Evolutionary conservation across 1,140 invertebrate genomes (phyloP), one percentile per base, ranked within the genome.

Genomic region (Periplaneta americana): DNA sequence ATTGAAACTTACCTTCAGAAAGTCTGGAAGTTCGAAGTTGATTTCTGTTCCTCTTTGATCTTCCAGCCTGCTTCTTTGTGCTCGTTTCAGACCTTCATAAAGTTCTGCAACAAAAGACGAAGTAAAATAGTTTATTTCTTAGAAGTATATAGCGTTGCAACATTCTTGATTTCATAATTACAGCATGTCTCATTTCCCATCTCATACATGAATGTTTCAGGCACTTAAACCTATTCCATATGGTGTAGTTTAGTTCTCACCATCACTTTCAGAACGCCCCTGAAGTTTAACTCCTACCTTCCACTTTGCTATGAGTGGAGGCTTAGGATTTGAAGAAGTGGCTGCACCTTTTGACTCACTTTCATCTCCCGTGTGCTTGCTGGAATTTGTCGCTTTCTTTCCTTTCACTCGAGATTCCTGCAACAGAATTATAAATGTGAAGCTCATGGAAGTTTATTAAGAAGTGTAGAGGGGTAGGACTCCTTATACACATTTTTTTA

Each of bases 21-120:
- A 95, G 84, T 96, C 95, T 4, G 95, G 94, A 76, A 95, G 87
- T 88, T 95, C 94, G 84, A 94, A 94, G 86, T 95, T 95, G 2
- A 95, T 95, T 88, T 95, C 93, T 0, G 93, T 95, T 74, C 95
- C 95, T 83, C 95, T 89, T 87, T 96, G 95, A 87, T 96, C 95
- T 86, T 96, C 95, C 74, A 96, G 87, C 33, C 95, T 89, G 77
- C 91, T 91, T 83, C 93, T 87, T 86, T 96, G 95, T 5, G 94
- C 94, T 83, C 93, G 89, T 87, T 95, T 95, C 82, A 96, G 87
- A 35, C 94, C 93, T 86, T 96, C 95, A 84, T 95, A 94, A 79
- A 94, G 87, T 84, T 93, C 92, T 93, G 82, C 33, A 87, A 87
- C 0, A 34, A 48, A 2, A 81, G 28, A 75, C 48, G 18, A 76